Evolutionary conservation across 2,888 invertebrate genomes (phyloP).

Genomic region (Pseudococcus viburni): DNA sequence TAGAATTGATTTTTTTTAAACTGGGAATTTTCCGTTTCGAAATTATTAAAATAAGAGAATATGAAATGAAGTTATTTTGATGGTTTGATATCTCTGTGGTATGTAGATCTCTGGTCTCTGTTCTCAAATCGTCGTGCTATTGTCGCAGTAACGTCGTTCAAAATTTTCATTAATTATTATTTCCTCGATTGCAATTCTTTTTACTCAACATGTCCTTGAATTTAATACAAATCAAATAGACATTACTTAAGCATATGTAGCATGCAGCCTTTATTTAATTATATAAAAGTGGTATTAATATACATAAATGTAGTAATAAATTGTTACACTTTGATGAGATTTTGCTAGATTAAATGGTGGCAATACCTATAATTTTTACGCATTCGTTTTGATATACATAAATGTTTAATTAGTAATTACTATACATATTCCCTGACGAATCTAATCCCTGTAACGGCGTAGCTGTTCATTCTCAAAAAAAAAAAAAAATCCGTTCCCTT

Average conservation of each 20-base stretch:
- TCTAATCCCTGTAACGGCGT: no score
- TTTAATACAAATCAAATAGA: slow-evolving; percentile 7
- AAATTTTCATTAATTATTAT: slow-evolving; percentile 31
- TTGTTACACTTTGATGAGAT: background rate
- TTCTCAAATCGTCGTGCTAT: background rate
- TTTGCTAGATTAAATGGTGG: background rate
- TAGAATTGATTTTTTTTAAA: no score
- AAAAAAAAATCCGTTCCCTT: no score
- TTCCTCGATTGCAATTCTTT: slow-evolving; percentile 11
- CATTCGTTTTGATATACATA: background rate
- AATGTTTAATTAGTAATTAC: background rate
- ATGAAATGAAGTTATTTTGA: no score
- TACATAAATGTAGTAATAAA: background rate
- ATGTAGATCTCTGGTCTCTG: no score
- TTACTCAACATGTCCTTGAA: slow-evolving; percentile 13
- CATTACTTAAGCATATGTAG: background rate
- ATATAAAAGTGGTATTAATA: background rate
- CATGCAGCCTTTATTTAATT: background rate
- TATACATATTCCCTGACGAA: no score
- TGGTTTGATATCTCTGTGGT: no score
- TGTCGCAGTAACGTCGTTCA: background rate
- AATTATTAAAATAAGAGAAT: no score
- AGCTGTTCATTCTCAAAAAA: no score
- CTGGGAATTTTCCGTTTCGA: no score
- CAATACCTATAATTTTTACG: background rate